Evolutionary conservation across 2,113 vertebrate genomes (phyloP), one percentile per base, ranked within the genome.

Genomic region (Vulpes vulpes): DNA sequence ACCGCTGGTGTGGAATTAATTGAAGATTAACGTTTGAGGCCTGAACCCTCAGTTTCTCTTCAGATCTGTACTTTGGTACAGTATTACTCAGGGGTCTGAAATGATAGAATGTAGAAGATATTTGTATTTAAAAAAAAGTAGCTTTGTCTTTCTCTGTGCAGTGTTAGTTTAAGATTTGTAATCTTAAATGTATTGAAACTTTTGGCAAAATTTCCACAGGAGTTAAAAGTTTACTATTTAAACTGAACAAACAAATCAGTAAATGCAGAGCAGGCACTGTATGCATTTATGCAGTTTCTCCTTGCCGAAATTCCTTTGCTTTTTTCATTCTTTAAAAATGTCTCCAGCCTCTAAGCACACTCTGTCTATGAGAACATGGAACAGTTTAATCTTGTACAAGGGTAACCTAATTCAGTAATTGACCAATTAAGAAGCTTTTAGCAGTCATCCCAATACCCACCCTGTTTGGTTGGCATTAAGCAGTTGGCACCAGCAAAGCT

Each of bases 81-180:
- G 98, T 94, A 98, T 97, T 98, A 98, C 99, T 99, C 99, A 99
- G 99, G 99, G 99, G 98, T 99, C 99, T 98, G 98, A 98, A 98
- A 98, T 96, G 97, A 98, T 98, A 98, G 92, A 98, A 87, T 98
- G 98, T 98, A 98, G 88, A 99, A 98, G 98, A 57, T 98, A 96
- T 94, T 98, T 98, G 98, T 99, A 98, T 98, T 98, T 98, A 97
- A 98, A 98, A 98, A 98, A 95, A 92, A 95, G 96, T 97, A 98
- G 98, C 92, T 93, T 97, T 98, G 98, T 99, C 97, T 98, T 95
- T 98, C 94, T 98, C 98, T 98, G 99, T 99, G 98, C 98, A 98
- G 98, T 99, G 98, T 99, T 99, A 99, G 98, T 96, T 98, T 98
- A 97, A 98, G 86, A 95, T 97, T 96, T 98, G 98, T 99, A 97